phyloP scores from a whole-genome alignment of 2,797 vertebrate species.

The Xenopus petersii region DNA sequence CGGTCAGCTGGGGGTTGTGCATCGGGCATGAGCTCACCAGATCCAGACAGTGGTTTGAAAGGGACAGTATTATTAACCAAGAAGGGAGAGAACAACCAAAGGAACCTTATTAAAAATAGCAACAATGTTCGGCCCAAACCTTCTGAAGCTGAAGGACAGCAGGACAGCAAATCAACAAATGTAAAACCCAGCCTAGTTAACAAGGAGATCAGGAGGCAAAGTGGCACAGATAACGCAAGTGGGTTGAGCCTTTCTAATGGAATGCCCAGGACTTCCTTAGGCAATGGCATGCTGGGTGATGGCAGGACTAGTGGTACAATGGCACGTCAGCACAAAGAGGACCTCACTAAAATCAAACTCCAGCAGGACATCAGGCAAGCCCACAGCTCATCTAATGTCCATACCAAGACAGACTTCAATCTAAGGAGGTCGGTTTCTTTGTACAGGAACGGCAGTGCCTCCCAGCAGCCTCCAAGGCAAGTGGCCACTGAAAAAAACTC shows the following conservation, averaged over 20 bases:
- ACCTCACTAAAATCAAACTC: constrained; percentile 59
- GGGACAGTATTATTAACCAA: constrained; percentile 48
- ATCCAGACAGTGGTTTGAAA: constrained; percentile 53
- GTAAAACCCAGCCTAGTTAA: constrained; percentile 72
- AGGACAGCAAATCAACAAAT: constrained; percentile 58
- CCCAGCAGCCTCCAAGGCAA: constrained; percentile 47
- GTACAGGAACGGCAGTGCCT: constrained; percentile 61
- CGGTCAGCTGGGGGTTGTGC: constrained; percentile 54
- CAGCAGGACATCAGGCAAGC: constrained; percentile 71
- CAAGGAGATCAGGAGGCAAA: constrained; percentile 69
- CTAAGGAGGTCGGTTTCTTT: constrained; percentile 71
- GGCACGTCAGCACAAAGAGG: constrained; percentile 42
- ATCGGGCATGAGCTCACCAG: constrained; percentile 54
- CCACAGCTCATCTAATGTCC: constrained; percentile 80
- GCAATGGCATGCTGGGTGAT: constrained; percentile 62
- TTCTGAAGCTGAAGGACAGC: constrained; percentile 56
- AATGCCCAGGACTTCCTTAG: constrained; percentile 57
- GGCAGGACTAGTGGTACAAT: constrained; percentile 51
- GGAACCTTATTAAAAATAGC: constrained; percentile 24
- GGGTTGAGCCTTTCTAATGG: constrained; percentile 48
- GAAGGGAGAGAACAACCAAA: constrained; percentile 53
- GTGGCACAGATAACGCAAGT: constrained; percentile 53
- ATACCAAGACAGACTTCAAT: constrained; percentile 56
- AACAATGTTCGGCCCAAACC: constrained; percentile 53
- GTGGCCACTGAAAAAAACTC: constrained; percentile 61